A percentile compares a stretch with the other conserved stretches of the same genome.
These are phyloP conservation scores for Notoglanidium macrostoma DNA, from an alignment of 2,797 vertebrate genomes.

Conservation along the genomic window DNA sequence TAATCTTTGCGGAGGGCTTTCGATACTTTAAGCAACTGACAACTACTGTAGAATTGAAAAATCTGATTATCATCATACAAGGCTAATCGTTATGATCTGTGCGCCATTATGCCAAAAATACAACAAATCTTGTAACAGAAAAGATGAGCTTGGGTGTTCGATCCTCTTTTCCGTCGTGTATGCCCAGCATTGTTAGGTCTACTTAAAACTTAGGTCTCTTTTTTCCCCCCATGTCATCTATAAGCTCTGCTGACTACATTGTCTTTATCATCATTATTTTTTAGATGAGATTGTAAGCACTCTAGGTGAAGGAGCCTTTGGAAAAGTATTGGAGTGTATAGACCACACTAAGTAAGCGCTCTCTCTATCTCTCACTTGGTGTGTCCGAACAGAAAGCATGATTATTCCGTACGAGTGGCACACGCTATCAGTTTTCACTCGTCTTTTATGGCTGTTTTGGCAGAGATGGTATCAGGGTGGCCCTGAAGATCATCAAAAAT, in stretches of 20 bases:
- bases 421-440: neutral
- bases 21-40: neutral
- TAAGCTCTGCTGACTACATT: constrained; percentile 9
- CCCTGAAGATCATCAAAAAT: constrained; percentile 99
- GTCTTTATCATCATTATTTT: constrained; percentile 39
- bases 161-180: neutral
- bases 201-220: neutral
- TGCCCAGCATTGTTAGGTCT: constrained; percentile 2
- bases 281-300: constrained; percentile 96
- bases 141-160: neutral
- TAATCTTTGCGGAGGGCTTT: neutral
- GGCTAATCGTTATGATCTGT: neutral
- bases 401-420: neutral
- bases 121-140: neutral
- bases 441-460: constrained; percentile 7
- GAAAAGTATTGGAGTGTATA: constrained; percentile 95
- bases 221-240: neutral
- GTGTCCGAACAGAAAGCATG: neutral
- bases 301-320: constrained; percentile 98
- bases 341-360: constrained; percentile 90
- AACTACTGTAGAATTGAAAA: neutral
- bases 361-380: neutral
- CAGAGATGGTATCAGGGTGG: constrained; percentile 86
- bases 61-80: too few relatives aligned
- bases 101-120: neutral